Conservation (phyloP, 2,113 vertebrate species). For the Psophia crepitans region DNA sequence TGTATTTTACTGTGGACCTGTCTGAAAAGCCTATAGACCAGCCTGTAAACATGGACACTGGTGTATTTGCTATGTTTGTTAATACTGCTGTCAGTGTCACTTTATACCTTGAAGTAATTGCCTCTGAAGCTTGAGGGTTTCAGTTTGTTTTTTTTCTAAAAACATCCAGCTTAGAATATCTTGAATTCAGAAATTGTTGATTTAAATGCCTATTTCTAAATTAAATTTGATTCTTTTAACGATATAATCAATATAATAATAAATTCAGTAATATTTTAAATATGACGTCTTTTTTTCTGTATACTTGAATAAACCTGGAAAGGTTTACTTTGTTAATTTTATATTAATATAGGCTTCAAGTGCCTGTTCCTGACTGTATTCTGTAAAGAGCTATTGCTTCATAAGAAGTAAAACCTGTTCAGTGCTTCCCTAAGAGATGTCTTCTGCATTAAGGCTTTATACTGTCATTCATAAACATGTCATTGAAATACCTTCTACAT, state of each 20-base stretch:
- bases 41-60: background rate
- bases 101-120: background rate
- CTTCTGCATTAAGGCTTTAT: background rate
- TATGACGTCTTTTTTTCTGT: background rate
- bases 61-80: background rate
- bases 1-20: background rate
- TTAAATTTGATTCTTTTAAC: background rate
- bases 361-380: background rate
- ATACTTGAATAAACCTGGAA: background rate
- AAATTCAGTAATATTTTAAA: background rate
- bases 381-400: background rate
- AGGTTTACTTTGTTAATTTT: background rate
- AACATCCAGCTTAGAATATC: background rate
- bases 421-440: background rate
- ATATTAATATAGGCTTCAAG: background rate
- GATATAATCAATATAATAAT: background rate
- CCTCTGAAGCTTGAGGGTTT: background rate
- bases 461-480: background rate
- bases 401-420: background rate
- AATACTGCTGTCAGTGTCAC: background rate
- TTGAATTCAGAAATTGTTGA: background rate
- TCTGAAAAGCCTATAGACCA: background rate
- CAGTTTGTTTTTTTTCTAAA: background rate
- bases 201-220: background rate
- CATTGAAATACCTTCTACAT: background rate